A percentile compares a stretch with the other conserved stretches of the same genome.
phyloP scores from a whole-genome alignment of 2,888 invertebrate genomes.

The Parnassius smintheus region DNA sequence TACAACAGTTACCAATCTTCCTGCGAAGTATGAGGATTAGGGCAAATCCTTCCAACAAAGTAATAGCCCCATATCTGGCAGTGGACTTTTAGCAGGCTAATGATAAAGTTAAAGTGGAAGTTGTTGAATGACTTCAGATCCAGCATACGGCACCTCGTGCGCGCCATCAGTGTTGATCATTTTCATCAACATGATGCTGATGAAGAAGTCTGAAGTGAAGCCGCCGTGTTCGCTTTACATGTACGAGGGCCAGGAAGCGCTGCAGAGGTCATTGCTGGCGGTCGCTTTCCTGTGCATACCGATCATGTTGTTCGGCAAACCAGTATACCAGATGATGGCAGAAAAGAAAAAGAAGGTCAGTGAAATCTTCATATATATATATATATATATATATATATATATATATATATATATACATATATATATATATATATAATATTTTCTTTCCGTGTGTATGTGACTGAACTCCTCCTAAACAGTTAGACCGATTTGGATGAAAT shows the following conservation, averaged over 20 bases:
- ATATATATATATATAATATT: too few species aligned
- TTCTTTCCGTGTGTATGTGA: too few species aligned
- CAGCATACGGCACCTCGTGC: slow-evolving; percentile 74
- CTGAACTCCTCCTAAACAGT: too few species aligned
- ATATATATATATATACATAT: too few species aligned
- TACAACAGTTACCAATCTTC: too few species aligned
- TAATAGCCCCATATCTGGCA: too few species aligned
- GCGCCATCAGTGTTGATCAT: slow-evolving; percentile 90
- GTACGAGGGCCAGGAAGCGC: slow-evolving; percentile 78
- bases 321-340: slow-evolving; percentile 82
- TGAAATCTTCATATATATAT: neutral
- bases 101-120: too few species aligned
- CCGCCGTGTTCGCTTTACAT: slow-evolving; percentile 79
- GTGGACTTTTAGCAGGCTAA: too few species aligned
- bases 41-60: too few species aligned
- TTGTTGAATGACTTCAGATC: slow-evolving; percentile 45
- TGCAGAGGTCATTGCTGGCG: slow-evolving; percentile 84
- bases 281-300: slow-evolving; percentile 87
- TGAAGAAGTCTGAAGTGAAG: slow-evolving; percentile 70
- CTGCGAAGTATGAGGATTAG: too few species aligned
- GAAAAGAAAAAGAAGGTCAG: slow-evolving; percentile 62
- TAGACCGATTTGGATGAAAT: too few species aligned
- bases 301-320: slow-evolving; percentile 89
- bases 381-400: too few species aligned
- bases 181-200: slow-evolving; percentile 90